Evolutionary conservation across 2,888 invertebrate species (phyloP), one percentile per base, ranked within the genome.

Genomic region (Trichacis sp.): DNA sequence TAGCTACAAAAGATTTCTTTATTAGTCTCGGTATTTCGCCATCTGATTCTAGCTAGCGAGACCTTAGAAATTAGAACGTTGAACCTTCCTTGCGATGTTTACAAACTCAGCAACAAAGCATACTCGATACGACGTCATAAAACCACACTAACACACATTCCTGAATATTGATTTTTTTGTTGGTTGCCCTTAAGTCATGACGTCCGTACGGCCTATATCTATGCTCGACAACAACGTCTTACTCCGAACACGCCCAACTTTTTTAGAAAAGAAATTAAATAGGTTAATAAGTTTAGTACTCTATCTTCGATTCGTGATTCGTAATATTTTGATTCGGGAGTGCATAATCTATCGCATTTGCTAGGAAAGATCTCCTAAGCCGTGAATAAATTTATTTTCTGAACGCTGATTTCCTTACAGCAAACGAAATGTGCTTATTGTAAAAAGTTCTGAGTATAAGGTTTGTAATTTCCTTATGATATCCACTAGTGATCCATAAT

Each of bases 71-170:
- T 40, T 12, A 40, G 40, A 12, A 15, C 14, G 14, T 5, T 15
- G 40, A 40, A 40, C 15, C 40, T 40, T n/a, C n/a, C n/a, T n/a
- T n/a, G n/a, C n/a, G n/a, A n/a, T n/a, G 40, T 40, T 40, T 40
- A 40, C 40, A 40, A 40, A 40, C 36, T 36, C 36, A 11, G 3
- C n/a, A 12, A 14, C 6, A 40, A 40, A 14, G 3, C 2, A 14
- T 15, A 15, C 12, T 42, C 36, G 64, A 58, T 67, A 64, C 63
- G 59, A n/a, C 65, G 64, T 69, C 65, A 70, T 67, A 69, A 69
- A 76, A 79, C 78, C 76, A 79, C 74, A 74, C 77, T 77, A 78
- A 74, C 77, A 75, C 76, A 76, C 69, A 77, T 74, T 76, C 70
- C 71, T 55, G 56, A 62, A 70, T 79, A 79, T 79, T 76, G 79